Conservation (phyloP, 2,797 vertebrate genomes). For the Mycteria americana region DNA sequence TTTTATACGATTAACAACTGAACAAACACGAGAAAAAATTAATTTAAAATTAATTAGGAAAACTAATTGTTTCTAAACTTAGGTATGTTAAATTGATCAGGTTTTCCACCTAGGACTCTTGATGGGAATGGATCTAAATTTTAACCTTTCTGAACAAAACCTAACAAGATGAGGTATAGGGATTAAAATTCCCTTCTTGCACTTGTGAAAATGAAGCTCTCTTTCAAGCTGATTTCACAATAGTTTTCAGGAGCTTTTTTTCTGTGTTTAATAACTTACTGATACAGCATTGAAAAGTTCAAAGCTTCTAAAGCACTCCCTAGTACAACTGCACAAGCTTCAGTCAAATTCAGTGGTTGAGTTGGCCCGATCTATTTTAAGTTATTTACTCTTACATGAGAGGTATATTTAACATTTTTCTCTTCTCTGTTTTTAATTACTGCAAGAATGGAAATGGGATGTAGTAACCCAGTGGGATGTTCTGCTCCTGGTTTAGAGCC, state of each 20-base stretch:
- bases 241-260: neutral
- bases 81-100: neutral
- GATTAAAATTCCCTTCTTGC: neutral
- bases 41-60: neutral
- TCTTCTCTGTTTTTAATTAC: neutral
- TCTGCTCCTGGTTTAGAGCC: neutral
- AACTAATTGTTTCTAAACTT: neutral
- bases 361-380: neutral
- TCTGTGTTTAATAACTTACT: neutral
- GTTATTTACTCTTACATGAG: neutral
- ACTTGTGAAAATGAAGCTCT: neutral
- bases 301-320: neutral
- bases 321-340: neutral
- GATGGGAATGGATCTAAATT: neutral
- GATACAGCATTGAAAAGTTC: neutral
- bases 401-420: neutral
- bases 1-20: neutral
- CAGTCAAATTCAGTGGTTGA: neutral
- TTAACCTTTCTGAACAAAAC: neutral
- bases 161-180: neutral
- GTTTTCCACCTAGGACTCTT: neutral
- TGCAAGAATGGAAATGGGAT: neutral
- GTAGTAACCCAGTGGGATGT: neutral
- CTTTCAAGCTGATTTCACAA: neutral
- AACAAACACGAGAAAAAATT: neutral